phyloP scores from a whole-genome alignment of 2,888 invertebrate species.

The Plutella xylostella region DNA sequence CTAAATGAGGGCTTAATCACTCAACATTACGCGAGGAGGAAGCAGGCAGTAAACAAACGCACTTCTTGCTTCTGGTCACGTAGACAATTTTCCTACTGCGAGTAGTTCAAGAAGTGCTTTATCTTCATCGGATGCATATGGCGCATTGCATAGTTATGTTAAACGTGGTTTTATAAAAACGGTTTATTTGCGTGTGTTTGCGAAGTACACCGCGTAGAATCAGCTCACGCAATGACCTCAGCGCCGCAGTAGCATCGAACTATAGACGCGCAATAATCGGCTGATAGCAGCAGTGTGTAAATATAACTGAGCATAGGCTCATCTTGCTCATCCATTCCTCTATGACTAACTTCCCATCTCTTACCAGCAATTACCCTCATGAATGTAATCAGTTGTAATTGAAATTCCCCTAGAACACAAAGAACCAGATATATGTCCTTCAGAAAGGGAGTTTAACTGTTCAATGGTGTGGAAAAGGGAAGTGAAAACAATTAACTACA shows the following conservation, averaged over 20 bases:
- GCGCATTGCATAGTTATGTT: background rate
- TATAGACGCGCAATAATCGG: conserved; percentile 52
- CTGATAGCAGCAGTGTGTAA: conserved; percentile 5
- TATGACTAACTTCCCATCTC: no score
- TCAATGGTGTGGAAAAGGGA: no score
- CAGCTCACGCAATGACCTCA: conserved; percentile 41
- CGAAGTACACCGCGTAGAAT: background rate
- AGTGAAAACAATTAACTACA: no score
- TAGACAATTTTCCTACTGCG: background rate
- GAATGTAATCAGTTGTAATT: no score
- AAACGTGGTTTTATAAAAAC: background rate
- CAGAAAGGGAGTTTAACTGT: no score
- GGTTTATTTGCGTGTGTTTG: background rate
- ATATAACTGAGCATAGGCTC: no score
- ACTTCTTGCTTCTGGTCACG: conserved; percentile 8
- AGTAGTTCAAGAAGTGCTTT: background rate
- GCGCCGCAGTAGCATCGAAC: conserved; percentile 26
- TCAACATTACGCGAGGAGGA: background rate
- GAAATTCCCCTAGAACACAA: no score
- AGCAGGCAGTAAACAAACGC: background rate
- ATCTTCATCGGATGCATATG: background rate
- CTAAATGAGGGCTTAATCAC: no score
- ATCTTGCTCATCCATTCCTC: no score
- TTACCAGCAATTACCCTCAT: no score
- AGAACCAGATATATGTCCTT: no score